phyloP scores from a whole-genome alignment of 2,113 vertebrate genomes.

The Mus musculus region GRCm39 chr14:54713001-54713500 shows the following conservation, averaged over 20 bases:
- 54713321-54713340: slow-evolving; percentile 30
- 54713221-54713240: background rate
- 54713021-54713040: background rate
- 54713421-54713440: background rate
- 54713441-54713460: background rate
- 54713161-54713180: background rate
- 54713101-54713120: background rate
- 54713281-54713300: background rate
- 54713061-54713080: background rate
- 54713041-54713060: background rate
- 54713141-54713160: background rate
- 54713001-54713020: background rate
- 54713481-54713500: slow-evolving; percentile 63
- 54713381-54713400: background rate
- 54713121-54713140: background rate
- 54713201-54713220: slow-evolving; percentile 16
- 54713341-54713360: background rate
- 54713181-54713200: background rate
- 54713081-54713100: background rate
- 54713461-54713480: background rate
- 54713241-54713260: background rate
- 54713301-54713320: background rate
- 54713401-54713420: background rate
- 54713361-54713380: background rate
- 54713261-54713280: background rate